Evolutionary conservation across 1,140 invertebrate species (phyloP), one percentile per base, ranked within the genome.

Genomic region (Chrysomallon squamiferum): DNA sequence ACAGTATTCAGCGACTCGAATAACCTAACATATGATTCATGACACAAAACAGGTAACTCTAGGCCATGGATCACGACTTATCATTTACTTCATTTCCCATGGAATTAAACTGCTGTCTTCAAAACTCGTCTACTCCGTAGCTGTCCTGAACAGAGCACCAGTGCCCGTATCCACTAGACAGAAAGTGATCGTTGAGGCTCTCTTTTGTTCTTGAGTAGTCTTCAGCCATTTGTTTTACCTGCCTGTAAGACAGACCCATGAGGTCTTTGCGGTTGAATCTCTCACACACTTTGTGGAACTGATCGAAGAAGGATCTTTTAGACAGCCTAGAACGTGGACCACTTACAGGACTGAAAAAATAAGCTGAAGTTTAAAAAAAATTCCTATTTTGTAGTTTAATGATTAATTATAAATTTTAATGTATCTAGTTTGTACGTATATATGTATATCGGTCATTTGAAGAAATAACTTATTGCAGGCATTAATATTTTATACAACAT

Each of bases 121-220:
- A 33, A 33, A 72, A 65, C 52, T 59, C 59, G 59, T 72, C 70
- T 29, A 62, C 64, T 15, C 66, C 66, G 41, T 72, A 72, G 54
- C 49, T 66, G 18, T 68, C 63, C 60, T 68, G 66, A 29, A 72
- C 59, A 2, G 66, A 68, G 20, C 62, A 65, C 70, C 70, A 72
- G 59, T 65, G 70, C 15, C 70, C 70, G 56, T 68, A 72, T 32
- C 70, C 66, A 38, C 66, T 62, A 45, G 59, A 50, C 41, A 47
- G 54, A 41, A 72, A 45, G 59, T 72, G 70, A 22, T 62, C 58
- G 45, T 62, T 57, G 69, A 87, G 79, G 11, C 72, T 68, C 35
- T 77, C 65, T 66, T 86, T 87, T 3, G 85, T 82, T 38, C 65
- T 47, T 62, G 84, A 81, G 71, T 84, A 87, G 56, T 84, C 77